phyloP scores from a whole-genome alignment of 2,888 invertebrate species.

The Exocentrus adspersus region DNA sequence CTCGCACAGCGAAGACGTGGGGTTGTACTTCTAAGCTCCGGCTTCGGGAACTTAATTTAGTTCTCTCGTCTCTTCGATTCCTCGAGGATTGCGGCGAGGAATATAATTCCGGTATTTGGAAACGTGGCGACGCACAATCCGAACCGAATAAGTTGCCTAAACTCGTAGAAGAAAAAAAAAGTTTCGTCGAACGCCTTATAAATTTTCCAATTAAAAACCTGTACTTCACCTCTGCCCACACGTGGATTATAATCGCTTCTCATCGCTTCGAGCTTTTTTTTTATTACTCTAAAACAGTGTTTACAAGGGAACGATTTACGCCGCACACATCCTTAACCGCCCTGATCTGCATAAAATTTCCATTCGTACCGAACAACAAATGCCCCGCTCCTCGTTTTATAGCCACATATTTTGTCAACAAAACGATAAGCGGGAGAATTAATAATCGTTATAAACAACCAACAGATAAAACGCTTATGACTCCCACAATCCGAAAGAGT shows the following conservation, averaged over 20 bases:
- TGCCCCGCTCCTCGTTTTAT: neutral
- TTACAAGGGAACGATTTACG: too few relatives aligned
- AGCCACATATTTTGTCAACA: constrained; percentile 4
- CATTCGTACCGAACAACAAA: neutral
- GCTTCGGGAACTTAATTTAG: constrained; percentile 14
- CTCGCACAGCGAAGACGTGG: neutral
- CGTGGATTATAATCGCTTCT: too few relatives aligned
- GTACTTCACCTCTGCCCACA: too few relatives aligned
- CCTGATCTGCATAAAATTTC: neutral
- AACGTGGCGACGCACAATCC: too few relatives aligned
- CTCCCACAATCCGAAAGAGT: too few relatives aligned
- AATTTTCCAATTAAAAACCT: too few relatives aligned
- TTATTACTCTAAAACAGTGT: neutral
- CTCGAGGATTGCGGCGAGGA: neutral
- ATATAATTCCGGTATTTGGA: too few relatives aligned
- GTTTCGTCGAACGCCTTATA: too few relatives aligned
- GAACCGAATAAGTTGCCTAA: too few relatives aligned
- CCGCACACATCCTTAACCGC: too few relatives aligned
- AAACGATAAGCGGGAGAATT: constrained; percentile 5
- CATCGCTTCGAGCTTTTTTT: neutral
- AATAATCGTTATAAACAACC: constrained; percentile 5
- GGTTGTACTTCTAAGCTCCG: constrained; percentile 5
- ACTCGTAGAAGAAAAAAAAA: too few relatives aligned
- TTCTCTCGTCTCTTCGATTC: neutral
- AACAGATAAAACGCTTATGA: neutral